These are phyloP conservation scores for Meles meles DNA, from an alignment of 2,113 vertebrate genomes.

Conservation along the genomic window DNA sequence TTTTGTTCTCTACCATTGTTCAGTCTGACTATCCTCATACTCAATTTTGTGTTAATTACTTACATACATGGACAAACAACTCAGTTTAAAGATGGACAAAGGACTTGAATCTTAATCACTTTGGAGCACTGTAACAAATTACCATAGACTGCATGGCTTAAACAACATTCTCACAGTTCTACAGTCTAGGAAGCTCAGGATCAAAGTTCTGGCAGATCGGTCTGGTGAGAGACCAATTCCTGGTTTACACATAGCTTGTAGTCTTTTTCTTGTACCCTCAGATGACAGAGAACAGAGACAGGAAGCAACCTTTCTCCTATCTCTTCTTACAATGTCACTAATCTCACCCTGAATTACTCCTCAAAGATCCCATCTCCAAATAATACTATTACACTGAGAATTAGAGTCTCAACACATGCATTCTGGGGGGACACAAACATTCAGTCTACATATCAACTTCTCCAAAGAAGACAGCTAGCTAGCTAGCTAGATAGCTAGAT, in stretches of 20 bases:
- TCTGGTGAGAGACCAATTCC: not conserved
- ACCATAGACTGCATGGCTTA: not conserved
- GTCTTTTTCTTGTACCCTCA: not conserved
- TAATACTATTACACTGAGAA: not conserved
- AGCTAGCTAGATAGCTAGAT: not conserved
- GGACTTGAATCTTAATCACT: not conserved
- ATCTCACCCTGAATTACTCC: not conserved
- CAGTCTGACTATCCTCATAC: not conserved
- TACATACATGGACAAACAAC: not conserved
- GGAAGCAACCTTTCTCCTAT: not conserved
- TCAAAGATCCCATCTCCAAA: not conserved
- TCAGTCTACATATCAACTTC: not conserved
- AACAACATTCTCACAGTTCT: not conserved
- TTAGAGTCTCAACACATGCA: not conserved
- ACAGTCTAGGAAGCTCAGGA: not conserved
- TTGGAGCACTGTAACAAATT: not conserved
- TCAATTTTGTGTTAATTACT: not conserved
- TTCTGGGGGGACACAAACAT: not conserved
- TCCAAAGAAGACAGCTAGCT: not conserved
- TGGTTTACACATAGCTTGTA: not conserved
- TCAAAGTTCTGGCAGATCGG: not conserved
- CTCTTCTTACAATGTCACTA: not conserved
- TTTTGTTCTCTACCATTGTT: not conserved
- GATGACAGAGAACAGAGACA: not conserved
- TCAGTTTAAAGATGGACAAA: not conserved